Base-by-base conservation (phyloP, 1,140 invertebrate species). In the Lordiphosa mommai region DNA sequence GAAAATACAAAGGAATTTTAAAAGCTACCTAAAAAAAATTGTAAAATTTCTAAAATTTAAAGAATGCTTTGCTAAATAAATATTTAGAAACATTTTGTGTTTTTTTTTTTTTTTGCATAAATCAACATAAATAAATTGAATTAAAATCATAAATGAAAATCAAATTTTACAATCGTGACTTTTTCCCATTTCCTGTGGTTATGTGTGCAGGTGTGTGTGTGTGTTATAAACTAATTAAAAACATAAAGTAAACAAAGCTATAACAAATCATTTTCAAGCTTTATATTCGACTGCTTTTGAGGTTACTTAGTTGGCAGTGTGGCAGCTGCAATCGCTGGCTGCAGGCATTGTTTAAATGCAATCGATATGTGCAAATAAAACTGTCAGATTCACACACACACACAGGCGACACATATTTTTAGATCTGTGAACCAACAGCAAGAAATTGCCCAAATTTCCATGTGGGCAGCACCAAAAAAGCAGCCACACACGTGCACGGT, bases 301-400 rank as follows among this genome's bases (percentile, higher is more conserved):
- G 66, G 57, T 43, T 43, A 51, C 49, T 65, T 52, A 43, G 46
- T 57, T 72, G 51, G 56, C 69, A 17, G 1, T 17, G 16, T 3
- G n/a, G n/a, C n/a, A n/a, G n/a, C n/a, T n/a, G n/a, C n/a, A n/a
- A n/a, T n/a, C n/a, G n/a, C 16, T 3, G 16, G 12, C 34, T 34
- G 32, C 6, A 5, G 10, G 30, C 32, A 44, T 12, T 4, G 29
- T n/a, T 30, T 8, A 23, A 46, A 60, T n/a, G n/a, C 46, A 61
- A 68, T 73, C 70, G 43, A 68, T 73, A 72, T 67, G 44, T 57
- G 61, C 41, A 52, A 61, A 72, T 61, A 72, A 59, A 55, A 58
- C 32, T 71, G 67, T 34, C 68, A 52, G 20, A n/a, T 29, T 6
- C 41, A 40, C 12, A 3, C 9, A 9, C 46, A 30, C 16, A 17